These are phyloP conservation scores for Porites cylindrica DNA, from an alignment of 92 coral and sea anemone species.

Conservation along the genomic window DNA sequence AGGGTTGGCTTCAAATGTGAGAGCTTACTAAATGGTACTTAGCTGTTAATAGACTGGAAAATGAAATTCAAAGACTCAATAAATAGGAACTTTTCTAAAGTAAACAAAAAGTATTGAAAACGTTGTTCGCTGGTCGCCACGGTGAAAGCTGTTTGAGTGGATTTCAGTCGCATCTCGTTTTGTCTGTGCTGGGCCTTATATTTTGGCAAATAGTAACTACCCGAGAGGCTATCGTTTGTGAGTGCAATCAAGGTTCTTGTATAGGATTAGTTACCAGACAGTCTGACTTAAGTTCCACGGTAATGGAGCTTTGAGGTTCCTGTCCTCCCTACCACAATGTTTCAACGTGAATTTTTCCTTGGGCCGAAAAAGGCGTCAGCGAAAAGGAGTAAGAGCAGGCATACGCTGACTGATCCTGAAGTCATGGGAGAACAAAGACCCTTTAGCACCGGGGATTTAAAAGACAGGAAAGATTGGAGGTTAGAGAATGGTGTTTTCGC, in stretches of 20 bases:
- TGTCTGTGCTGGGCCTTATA: not conserved
- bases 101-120: not conserved
- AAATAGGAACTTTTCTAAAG: not conserved
- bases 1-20: not conserved
- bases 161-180: not conserved
- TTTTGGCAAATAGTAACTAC: not conserved
- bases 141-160: not conserved
- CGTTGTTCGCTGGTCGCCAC: not conserved
- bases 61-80: not conserved
- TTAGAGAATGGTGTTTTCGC: not conserved
- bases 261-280: not conserved
- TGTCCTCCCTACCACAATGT: not conserved
- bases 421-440: not conserved
- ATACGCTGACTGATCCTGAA: not conserved
- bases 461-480: not conserved
- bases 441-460: not conserved
- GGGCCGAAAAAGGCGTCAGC: not conserved
- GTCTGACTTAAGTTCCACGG: not conserved
- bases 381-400: not conserved
- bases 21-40: constrained; percentile 11
- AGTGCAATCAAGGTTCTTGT: not conserved
- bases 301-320: not conserved
- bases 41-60: constrained; percentile 21
- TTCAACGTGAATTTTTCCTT: not conserved
- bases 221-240: not conserved